Evolutionary conservation across 2,797 vertebrate species (phyloP).

Genomic region (Glyptemys insculpta): DNA sequence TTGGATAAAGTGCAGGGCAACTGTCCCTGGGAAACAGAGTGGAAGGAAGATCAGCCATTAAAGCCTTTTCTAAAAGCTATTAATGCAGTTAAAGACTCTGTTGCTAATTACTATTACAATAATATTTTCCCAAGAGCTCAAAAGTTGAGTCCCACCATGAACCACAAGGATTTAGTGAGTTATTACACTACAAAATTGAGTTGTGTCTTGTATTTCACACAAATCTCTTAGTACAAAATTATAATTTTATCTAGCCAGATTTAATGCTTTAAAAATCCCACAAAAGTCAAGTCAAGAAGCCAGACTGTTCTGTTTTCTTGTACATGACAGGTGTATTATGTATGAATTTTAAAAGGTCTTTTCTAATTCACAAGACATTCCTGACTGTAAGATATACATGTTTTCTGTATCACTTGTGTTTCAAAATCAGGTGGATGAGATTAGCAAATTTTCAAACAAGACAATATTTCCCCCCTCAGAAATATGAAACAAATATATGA

Average conservation of each 20-base stretch:
- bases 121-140: not conserved
- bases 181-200: not conserved
- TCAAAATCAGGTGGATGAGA: not conserved
- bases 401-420: too few species aligned
- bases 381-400: not conserved
- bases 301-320: too few species aligned
- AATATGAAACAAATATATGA: not conserved
- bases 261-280: not conserved
- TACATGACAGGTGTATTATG: too few species aligned
- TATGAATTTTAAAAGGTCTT: too few species aligned
- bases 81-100: not conserved
- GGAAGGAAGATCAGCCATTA: not conserved
- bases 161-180: not conserved
- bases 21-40: not conserved
- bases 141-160: not conserved
- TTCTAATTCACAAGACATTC: too few species aligned
- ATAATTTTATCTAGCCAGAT: not conserved
- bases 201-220: not conserved
- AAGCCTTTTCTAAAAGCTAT: not conserved
- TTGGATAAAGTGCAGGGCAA: not conserved
- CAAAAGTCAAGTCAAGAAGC: not conserved
- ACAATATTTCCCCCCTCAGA: not conserved
- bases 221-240: slow-evolving; percentile 2
- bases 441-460: not conserved
- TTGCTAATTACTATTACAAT: not conserved